Percentiles rank a stretch among this genome's conserved stretches.
phyloP scores from a whole-genome alignment of 2,888 invertebrate genomes.

The Perizoma flavofasciatum region DNA sequence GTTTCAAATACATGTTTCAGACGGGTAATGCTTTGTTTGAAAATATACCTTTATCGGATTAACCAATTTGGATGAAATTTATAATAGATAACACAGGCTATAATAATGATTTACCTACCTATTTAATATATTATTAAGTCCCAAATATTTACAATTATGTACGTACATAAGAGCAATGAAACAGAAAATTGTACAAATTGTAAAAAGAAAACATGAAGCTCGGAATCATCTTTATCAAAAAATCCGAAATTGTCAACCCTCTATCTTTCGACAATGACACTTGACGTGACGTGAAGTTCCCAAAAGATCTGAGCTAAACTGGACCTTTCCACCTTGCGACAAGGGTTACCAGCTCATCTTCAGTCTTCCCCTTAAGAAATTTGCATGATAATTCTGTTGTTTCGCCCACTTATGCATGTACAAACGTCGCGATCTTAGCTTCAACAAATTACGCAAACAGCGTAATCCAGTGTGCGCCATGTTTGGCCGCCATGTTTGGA shows the following conservation, averaged over 20 bases:
- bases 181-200: too few relatives aligned
- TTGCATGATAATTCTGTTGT: constrained; percentile 50
- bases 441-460: constrained; percentile 45
- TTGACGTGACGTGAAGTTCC: constrained; percentile 30
- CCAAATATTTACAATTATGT: too few relatives aligned
- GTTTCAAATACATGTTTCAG: too few relatives aligned
- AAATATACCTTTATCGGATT: too few relatives aligned
- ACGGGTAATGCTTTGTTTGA: too few relatives aligned
- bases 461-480: constrained; percentile 38
- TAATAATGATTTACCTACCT: too few relatives aligned
- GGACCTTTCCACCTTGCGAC: constrained; percentile 19
- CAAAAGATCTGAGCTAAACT: constrained; percentile 11
- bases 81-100: too few relatives aligned
- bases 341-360: constrained; percentile 4
- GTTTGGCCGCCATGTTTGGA: constrained; percentile 39
- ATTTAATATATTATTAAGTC: too few relatives aligned
- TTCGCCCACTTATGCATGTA: constrained; percentile 40
- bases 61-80: too few relatives aligned
- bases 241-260: constrained; percentile 27
- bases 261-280: constrained; percentile 31
- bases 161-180: too few relatives aligned
- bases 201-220: too few relatives aligned
- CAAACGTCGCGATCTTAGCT: constrained; percentile 43
- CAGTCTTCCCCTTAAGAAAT: constrained; percentile 30
- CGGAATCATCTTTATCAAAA: constrained; percentile 23